Base-by-base conservation (phyloP, 1,140 invertebrate genomes). In the Zaprionus davidi region DNA sequence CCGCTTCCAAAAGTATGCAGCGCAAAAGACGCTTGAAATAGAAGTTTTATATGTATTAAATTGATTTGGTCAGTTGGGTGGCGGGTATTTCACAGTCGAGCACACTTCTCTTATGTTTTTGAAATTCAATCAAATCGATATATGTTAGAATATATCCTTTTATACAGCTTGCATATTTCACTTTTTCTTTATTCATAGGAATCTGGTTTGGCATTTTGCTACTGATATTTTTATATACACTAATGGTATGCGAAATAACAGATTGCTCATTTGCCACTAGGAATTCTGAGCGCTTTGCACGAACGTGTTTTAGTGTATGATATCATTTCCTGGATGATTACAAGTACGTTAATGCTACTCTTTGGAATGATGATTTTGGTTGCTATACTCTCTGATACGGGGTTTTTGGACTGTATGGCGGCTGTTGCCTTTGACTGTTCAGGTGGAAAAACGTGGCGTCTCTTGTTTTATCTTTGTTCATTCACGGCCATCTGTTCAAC, bases 281-380 rank as follows among this genome's bases (percentile, higher is more conserved):
- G 96, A 1, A 95, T 96, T 49, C 93, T 67, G 13, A 24, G 38
- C 6, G 3, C 97, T 3, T 92, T 96, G 55, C 95, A 96, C 60
- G 94, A 95, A 93, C 93, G 96, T 73, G 97, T 97, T 2, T 94
- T 95, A 11, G 94, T 97, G 68, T 81, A 92, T 0, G 95, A 96
- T 83, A 93, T 98, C 49, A 94, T 98, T 2, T 95, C 95, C 3
- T 98, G 97, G 97, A 95, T 98, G 31, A 97, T 98, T 71, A 94
- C 96, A 49, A 97, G 98, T 81, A 98, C 97, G 0, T 81, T 98
- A 7, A 93, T 97, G 36, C 92, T 98, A 41, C 93, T 98, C 0
- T 97, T 98, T 92, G 96, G 96, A 7, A 98, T 98, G 97, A 98
- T 98, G 97, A 94, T 97, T 3, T 92, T 98, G 4, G 97, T 98